A percentile compares a stretch with the other conserved stretches of the same genome.
phyloP scores from a whole-genome alignment of 2,113 vertebrate genomes.

The Microtus oregoni region DNA sequence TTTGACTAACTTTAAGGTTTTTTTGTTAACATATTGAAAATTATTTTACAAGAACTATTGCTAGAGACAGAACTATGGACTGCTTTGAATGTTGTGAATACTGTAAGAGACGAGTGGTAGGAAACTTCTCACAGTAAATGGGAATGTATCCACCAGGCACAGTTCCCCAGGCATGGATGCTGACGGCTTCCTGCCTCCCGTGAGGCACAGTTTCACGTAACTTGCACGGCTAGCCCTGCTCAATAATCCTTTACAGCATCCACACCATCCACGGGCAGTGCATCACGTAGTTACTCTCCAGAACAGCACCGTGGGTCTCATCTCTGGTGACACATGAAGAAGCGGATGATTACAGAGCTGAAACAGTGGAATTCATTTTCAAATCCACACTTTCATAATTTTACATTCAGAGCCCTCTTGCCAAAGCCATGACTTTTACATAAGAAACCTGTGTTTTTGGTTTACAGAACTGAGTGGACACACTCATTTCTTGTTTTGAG shows the following conservation, averaged over 20 bases:
- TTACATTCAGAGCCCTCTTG: not conserved
- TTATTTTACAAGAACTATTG: not conserved
- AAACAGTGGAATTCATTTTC: not conserved
- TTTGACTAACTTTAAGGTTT: not conserved
- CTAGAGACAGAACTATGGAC: not conserved
- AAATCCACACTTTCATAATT: not conserved
- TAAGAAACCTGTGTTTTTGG: not conserved
- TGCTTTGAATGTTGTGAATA: not conserved
- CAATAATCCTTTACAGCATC: not conserved
- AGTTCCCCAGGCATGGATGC: not conserved
- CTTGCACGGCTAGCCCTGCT: not conserved
- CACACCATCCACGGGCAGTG: fast-evolving
- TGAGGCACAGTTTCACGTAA: too few relatives aligned
- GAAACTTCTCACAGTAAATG: not conserved
- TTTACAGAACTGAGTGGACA: not conserved
- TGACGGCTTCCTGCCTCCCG: not conserved
- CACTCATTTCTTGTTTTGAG: not conserved
- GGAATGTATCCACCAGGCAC: not conserved
- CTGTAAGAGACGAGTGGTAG: not conserved
- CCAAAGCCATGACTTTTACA: not conserved
- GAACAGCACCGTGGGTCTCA: not conserved
- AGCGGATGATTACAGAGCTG: not conserved
- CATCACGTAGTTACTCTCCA: not conserved
- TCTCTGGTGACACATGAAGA: not conserved
- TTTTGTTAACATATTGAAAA: not conserved